Conservation (phyloP, 2,113 vertebrate species). For the Tiliqua scincoides region DNA sequence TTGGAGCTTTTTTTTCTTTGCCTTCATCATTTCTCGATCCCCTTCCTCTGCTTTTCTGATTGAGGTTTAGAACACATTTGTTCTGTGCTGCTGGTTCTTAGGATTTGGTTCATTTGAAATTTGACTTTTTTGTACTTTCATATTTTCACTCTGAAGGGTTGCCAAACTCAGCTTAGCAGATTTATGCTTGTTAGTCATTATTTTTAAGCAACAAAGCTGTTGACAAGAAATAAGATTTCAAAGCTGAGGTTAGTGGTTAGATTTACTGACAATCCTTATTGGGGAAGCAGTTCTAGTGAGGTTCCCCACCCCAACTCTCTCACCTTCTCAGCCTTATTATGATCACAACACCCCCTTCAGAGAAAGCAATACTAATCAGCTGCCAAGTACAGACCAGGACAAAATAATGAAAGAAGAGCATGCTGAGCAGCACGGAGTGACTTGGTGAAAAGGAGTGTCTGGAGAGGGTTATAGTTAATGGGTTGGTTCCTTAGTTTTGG, state of each 20-base stretch:
- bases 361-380: background rate
- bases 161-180: background rate
- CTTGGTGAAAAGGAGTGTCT: background rate
- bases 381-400: too few species aligned
- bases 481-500: too few species aligned
- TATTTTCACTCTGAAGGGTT: background rate
- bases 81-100: conserved; percentile 5
- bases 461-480: background rate
- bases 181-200: background rate
- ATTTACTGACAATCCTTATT: background rate
- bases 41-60: background rate
- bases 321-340: background rate
- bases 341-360: background rate
- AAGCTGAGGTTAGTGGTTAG: background rate
- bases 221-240: background rate
- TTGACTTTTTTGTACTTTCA: background rate
- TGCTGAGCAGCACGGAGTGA: too few species aligned
- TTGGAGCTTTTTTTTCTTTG: background rate
- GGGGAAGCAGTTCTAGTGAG: background rate
- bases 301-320: background rate
- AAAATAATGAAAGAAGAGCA: background rate
- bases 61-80: background rate
- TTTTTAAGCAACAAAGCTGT: background rate
- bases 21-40: background rate
- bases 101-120: background rate